These are phyloP conservation scores for Vultur gryphus DNA, from an alignment of 2,797 vertebrate species.

Conservation along the genomic window DNA sequence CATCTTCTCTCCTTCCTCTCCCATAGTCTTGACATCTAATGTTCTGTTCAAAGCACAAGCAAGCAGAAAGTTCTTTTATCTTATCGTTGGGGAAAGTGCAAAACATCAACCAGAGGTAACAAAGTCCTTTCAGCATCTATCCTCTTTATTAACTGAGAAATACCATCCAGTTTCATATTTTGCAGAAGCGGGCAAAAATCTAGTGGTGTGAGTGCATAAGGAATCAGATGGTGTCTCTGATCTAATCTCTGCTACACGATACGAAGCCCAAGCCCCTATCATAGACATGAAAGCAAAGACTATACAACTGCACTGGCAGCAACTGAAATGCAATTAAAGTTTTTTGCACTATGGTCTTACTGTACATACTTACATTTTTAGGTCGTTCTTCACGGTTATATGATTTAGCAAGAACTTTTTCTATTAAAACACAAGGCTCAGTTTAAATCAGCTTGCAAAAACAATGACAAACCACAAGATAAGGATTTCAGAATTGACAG, in stretches of 20 bases:
- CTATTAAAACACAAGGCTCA: neutral
- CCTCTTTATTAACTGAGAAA: neutral
- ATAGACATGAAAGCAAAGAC: neutral
- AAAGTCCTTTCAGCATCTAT: neutral
- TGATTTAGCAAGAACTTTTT: neutral
- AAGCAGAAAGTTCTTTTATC: constrained; percentile 48
- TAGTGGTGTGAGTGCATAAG: neutral
- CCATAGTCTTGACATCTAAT: neutral
- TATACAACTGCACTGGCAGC: neutral
- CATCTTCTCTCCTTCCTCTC: constrained; percentile 15
- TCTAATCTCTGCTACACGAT: neutral
- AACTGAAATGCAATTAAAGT: neutral
- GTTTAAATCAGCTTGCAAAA: neutral
- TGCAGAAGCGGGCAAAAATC: neutral
- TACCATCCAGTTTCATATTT: neutral
- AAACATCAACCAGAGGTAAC: neutral
- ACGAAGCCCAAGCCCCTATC: neutral
- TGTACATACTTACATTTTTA: neutral
- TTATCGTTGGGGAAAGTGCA: constrained; percentile 6
- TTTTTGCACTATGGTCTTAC: neutral
- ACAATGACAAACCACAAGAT: neutral
- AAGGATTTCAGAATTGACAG: neutral
- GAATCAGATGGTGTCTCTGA: neutral
- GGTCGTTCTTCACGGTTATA: neutral
- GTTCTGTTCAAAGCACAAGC: constrained; percentile 25